Conservation (phyloP, 1,140 invertebrate species). For the Mamestra configurata region DNA sequence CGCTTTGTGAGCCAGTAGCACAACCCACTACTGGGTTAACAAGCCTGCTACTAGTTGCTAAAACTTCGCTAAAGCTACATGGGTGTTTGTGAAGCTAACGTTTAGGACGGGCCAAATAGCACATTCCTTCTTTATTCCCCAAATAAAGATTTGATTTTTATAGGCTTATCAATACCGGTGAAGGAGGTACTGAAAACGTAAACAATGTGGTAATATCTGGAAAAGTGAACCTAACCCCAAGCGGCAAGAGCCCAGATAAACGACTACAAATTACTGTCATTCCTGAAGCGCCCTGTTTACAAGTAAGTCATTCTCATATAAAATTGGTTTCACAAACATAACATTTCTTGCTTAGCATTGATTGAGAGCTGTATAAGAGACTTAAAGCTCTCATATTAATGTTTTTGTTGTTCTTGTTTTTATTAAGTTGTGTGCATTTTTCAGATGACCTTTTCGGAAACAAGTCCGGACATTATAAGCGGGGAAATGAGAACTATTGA, state of each 20-base stretch:
- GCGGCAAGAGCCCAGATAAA: conserved; percentile 87
- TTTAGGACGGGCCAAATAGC: too few species aligned
- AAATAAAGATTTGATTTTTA: conserved; percentile 28
- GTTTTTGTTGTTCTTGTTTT: too few species aligned
- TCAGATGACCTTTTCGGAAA: conserved; percentile 90
- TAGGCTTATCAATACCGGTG: conserved; percentile 75
- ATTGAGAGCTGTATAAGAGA: too few species aligned
- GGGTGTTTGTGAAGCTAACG: too few species aligned
- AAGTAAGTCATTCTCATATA: conserved; percentile 85
- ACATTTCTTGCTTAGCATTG: neutral
- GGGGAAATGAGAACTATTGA: conserved; percentile 92
- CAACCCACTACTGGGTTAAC: too few species aligned
- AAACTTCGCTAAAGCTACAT: too few species aligned
- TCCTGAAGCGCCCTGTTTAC: conserved; percentile 91
- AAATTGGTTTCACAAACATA: neutral
- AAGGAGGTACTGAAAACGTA: conserved; percentile 80
- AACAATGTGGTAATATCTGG: conserved; percentile 88
- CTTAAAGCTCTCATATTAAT: too few species aligned
- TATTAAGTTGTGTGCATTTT: conserved; percentile 30
- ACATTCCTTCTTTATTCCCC: conserved; percentile 1
- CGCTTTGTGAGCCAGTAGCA: too few species aligned
- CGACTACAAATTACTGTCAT: conserved; percentile 91
- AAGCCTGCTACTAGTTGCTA: too few species aligned
- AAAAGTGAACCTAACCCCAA: conserved; percentile 89
- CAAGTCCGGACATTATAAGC: conserved; percentile 91